Conservation (phyloP, 1,140 invertebrate genomes). For the Bombus picipes region DNA sequence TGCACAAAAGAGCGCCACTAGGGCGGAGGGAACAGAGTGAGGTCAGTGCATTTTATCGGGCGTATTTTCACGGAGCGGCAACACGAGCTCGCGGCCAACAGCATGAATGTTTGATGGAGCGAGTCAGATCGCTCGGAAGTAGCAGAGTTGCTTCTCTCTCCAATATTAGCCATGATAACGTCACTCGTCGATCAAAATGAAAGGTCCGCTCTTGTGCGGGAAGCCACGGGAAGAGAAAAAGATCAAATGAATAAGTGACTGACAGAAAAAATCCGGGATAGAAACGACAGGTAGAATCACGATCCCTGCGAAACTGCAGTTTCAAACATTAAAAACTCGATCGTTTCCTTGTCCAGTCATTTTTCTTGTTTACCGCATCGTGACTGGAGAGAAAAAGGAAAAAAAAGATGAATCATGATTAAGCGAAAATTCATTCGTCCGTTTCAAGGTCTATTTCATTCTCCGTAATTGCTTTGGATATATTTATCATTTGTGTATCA, state of each 20-base stretch:
- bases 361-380: background rate
- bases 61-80: slow-evolving; percentile 55
- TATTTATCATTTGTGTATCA: slow-evolving; percentile 9
- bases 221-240: slow-evolving; percentile 1
- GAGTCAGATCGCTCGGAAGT: slow-evolving; percentile 61
- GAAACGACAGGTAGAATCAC: background rate
- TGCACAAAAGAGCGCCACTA: slow-evolving; percentile 41
- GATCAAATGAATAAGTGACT: slow-evolving; percentile 47
- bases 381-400: background rate
- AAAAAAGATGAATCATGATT: no score
- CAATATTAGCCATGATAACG: slow-evolving; percentile 67
- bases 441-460: background rate
- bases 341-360: background rate
- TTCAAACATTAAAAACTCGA: background rate
- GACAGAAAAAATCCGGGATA: slow-evolving; percentile 37
- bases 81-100: slow-evolving; percentile 57
- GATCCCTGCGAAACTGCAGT: slow-evolving; percentile 25
- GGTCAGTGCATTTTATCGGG: slow-evolving; percentile 61
- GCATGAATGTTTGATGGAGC: slow-evolving; percentile 70
- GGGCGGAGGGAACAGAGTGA: background rate
- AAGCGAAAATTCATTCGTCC: background rate
- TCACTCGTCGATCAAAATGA: slow-evolving; percentile 66
- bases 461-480: background rate
- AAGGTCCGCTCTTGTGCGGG: slow-evolving; percentile 39
- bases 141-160: slow-evolving; percentile 46